Conservation (phyloP, 1,140 invertebrate genomes). For the Coptotermes formosanus region DNA sequence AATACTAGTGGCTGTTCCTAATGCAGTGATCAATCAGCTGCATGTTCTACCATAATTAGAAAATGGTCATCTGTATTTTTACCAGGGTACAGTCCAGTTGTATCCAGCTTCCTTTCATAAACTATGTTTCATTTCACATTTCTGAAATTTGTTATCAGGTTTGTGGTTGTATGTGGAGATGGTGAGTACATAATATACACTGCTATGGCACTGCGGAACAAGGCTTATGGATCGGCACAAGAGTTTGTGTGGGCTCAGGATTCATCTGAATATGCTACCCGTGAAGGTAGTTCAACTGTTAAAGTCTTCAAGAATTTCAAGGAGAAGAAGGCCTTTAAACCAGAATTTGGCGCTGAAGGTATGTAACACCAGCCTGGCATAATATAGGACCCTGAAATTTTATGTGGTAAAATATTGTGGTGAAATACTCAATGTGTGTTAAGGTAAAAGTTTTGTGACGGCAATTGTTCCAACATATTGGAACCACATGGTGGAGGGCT, state of each 20-base stretch:
- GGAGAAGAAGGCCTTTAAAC: constrained; percentile 92
- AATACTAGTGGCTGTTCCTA: no score
- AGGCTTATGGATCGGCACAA: constrained; percentile 96
- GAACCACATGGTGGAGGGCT: no score
- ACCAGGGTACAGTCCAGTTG: no score
- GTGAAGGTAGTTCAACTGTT: constrained; percentile 86
- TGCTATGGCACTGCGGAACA: constrained; percentile 97
- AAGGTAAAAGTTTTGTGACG: no score
- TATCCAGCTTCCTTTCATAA: neutral
- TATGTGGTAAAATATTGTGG: no score
- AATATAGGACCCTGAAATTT: no score
- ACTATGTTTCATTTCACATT: neutral
- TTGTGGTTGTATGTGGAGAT: constrained; percentile 98
- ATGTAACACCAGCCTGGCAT: constrained; percentile 33
- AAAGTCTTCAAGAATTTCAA: constrained; percentile 99
- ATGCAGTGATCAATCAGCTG: no score
- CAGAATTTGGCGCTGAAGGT: constrained; percentile 94
- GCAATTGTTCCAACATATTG: no score
- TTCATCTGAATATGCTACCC: constrained; percentile 90
- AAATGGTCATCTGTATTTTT: no score
- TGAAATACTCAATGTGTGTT: no score
- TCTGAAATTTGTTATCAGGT: constrained; percentile 52
- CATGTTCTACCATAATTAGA: no score
- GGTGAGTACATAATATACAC: constrained; percentile 99
- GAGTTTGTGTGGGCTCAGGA: constrained; percentile 99